Evolutionary conservation across 1,140 invertebrate species (phyloP).

Genomic region (Zophobas atratus): DNA sequence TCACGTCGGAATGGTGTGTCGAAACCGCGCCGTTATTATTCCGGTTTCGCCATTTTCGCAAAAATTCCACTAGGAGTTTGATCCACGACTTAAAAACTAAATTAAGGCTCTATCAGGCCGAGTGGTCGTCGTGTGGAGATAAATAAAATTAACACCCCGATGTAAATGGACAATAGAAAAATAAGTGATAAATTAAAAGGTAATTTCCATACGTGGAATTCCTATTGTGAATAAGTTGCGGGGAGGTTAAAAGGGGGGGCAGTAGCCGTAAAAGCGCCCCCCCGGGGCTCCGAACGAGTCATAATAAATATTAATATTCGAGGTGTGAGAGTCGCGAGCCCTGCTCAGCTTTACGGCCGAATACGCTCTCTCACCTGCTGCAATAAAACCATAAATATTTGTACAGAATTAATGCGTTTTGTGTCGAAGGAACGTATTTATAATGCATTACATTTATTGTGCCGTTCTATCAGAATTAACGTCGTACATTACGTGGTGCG

Average conservation of each 20-base stretch:
- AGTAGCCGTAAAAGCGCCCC: constrained; percentile 60
- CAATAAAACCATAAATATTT: constrained; percentile 67
- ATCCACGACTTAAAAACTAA: background rate
- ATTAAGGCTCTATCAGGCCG: background rate
- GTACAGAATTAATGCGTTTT: constrained; percentile 63
- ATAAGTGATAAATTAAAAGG: constrained; percentile 66
- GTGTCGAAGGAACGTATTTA: constrained; percentile 59
- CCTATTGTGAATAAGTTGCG: constrained; percentile 55
- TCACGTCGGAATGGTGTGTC: background rate
- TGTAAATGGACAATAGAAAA: constrained; percentile 66
- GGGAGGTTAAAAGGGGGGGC: constrained; percentile 55
- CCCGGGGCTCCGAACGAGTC: constrained; percentile 58
- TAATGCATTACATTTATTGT: constrained; percentile 58
- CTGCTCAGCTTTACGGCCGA: constrained; percentile 53
- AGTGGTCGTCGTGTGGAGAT: constrained; percentile 53
- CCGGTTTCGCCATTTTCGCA: constrained; percentile 1
- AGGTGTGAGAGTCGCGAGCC: constrained; percentile 60
- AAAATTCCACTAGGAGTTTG: background rate
- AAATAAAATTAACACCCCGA: constrained; percentile 67
- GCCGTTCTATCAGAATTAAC: constrained; percentile 50
- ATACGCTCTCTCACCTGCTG: constrained; percentile 62
- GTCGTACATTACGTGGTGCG: constrained; percentile 50
- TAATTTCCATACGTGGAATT: constrained; percentile 66
- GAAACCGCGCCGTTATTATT: background rate
- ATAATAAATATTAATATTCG: constrained; percentile 66